A percentile compares a stretch with the other conserved stretches of the same genome.
Conservation (phyloP, 2,113 vertebrate species). For the Litocranius walleri region DNA sequence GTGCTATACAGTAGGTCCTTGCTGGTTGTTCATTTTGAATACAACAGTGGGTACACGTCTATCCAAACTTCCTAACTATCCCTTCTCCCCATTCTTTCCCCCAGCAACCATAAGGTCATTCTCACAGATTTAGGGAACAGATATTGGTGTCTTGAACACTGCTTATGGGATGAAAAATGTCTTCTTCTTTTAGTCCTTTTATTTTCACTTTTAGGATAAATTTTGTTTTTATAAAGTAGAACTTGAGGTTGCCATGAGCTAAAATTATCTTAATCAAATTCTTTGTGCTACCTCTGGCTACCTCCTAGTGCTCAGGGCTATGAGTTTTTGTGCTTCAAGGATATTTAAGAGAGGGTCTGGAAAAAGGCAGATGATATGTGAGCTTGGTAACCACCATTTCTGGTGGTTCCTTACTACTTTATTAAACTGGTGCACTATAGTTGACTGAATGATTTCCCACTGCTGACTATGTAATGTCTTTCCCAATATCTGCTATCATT, state of each 20-base stretch:
- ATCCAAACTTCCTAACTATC: not conserved
- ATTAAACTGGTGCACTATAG: not conserved
- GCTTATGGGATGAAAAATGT: not conserved
- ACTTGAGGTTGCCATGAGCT: not conserved
- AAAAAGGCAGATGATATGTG: not conserved
- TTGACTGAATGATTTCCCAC: not conserved
- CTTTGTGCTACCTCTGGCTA: not conserved
- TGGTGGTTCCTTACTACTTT: not conserved
- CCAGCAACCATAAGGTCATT: not conserved
- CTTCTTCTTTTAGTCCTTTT: not conserved
- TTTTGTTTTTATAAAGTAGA: not conserved
- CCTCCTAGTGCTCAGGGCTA: not conserved
- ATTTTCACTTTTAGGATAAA: not conserved
- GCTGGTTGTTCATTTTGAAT: not conserved
- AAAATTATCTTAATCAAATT: not conserved
- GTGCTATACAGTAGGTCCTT: not conserved
- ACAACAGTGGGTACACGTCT: not conserved
- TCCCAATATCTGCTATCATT: not conserved
- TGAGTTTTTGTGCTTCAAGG: not conserved
- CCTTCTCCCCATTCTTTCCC: not conserved
- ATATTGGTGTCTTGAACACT: not conserved
- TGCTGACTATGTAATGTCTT: not conserved
- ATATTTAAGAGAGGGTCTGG: not conserved
- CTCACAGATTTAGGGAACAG: not conserved
- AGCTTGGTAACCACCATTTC: not conserved